A percentile compares a stretch with the other conserved stretches of the same genome.
Conservation (phyloP, 1,140 invertebrate species). For the Caenorhabditis brenneri region DNA sequence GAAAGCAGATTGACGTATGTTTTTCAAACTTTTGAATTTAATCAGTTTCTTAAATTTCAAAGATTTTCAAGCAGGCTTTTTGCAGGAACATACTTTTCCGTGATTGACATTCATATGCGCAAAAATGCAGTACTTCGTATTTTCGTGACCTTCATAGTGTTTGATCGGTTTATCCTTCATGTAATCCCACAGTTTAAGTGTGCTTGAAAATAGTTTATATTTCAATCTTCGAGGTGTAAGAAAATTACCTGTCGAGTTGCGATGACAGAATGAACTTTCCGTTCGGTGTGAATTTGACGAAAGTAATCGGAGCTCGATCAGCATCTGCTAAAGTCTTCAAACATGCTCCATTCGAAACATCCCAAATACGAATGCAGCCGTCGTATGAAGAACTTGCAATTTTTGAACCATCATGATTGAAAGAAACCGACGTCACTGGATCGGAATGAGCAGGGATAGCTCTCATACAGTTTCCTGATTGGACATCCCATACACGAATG, state of each 20-base stretch:
- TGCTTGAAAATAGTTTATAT: no score
- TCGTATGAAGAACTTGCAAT: slow-evolving; percentile 99
- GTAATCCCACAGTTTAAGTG: slow-evolving; percentile 99
- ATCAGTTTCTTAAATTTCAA: no score
- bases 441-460: slow-evolving; percentile 98
- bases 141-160: slow-evolving; percentile 95
- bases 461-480: slow-evolving; percentile 97
- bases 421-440: slow-evolving; percentile 92
- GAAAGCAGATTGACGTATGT: no score
- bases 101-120: slow-evolving; percentile 99
- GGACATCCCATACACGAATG: slow-evolving; percentile 98
- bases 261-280: slow-evolving; percentile 98
- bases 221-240: no score
- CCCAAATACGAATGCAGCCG: slow-evolving; percentile 99
- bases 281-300: slow-evolving; percentile 99
- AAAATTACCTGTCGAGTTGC: slow-evolving; percentile 92
- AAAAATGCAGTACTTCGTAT: slow-evolving; percentile 99
- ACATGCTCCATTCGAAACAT: slow-evolving; percentile 97
- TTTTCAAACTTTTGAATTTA: no score
- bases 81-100: slow-evolving; percentile 99
- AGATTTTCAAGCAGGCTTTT: no score
- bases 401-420: slow-evolving; percentile 93
- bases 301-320: slow-evolving; percentile 99
- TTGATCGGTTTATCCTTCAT: slow-evolving; percentile 91
- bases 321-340: slow-evolving; percentile 91